A percentile compares a stretch with the other conserved stretches of the same genome.
Conservation (phyloP, 2,113 vertebrate genomes). For the Campylomormyrus numenius region DNA sequence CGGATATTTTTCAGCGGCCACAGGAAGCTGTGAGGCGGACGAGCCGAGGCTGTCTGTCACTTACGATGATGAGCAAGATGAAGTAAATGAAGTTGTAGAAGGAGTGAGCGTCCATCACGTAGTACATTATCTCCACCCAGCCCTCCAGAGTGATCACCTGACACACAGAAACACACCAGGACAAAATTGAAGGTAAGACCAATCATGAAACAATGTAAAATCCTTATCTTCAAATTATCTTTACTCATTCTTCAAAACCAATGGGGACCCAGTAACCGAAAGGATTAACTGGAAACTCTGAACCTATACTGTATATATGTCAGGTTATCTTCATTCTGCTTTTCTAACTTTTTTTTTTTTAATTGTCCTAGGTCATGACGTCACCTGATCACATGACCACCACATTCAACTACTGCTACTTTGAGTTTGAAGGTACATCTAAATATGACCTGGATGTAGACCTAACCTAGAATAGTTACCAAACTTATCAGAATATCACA, state of each 20-base stretch:
- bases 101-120: constrained; percentile 96
- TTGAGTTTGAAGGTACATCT: background rate
- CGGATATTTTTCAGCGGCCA: background rate
- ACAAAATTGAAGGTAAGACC: background rate
- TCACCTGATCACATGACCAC: background rate
- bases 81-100: constrained; percentile 99
- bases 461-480: background rate
- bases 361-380: background rate
- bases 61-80: constrained; percentile 95
- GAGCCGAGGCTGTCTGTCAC: constrained; percentile 42
- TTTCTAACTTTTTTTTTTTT: background rate
- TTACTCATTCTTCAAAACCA: background rate
- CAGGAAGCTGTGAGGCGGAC: background rate
- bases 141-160: constrained; percentile 96
- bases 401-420: background rate
- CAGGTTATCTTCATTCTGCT: background rate
- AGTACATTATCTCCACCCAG: constrained; percentile 99
- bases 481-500: background rate
- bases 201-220: background rate
- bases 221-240: background rate
- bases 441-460: background rate
- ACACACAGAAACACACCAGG: constrained; percentile 14
- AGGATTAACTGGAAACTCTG: background rate
- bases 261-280: background rate
- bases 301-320: background rate